Base-by-base conservation (phyloP, 2,888 invertebrate genomes). In the Caenorhabditis japonica region DNA sequence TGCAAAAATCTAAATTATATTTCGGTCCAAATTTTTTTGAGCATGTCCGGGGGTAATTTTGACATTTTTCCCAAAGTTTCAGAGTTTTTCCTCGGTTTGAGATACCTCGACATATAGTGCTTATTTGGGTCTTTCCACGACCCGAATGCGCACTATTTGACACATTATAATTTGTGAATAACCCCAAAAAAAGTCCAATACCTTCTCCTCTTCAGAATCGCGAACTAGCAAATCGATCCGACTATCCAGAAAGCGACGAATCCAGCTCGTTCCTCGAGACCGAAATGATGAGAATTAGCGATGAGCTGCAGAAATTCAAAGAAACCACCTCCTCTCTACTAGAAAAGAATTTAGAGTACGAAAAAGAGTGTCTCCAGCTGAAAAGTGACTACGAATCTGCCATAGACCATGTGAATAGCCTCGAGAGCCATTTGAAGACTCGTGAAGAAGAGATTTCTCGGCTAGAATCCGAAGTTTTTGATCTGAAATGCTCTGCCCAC, bases 381-480 rank as follows among this genome's bases (percentile, higher is more conserved):
- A 59, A 30, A 49, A 64, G 55, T 33, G 47, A 64, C 13, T n/a
- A 43, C n/a, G 72, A 71, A 12, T n/a, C 27, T 2, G 51, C 59
- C 3, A 21, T 44, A 21, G 64, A 59, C 0, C 64, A 64, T 52
- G 36, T 72, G 4, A 52, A 27, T 23, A 41, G 21, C 15, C 25
- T 72, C 7, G 59, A 72, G 43, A 52, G 59, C 19, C 58, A 64
- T 17, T 43, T 58, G 12, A 64, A 60, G 33, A 59, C 64, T 4
- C 36, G 49, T 1, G 53, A 59, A 13, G 72, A 72, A 19, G 64
- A 72, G 23, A 55, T 59, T 4, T 15, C 30, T 4, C 44, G 72
- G 23, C 27, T 72, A 3, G 72, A 72, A 47, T 44, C 56, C 25
- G 72, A 72, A 19, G 13, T 72, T 12, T 72, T 72, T 25, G 72